Percentiles rank a stretch among this genome's conserved stretches.
Evolutionary conservation across 92 coral and sea anemone species (phyloP).

Genomic region (Heteractis magnifica): DNA sequence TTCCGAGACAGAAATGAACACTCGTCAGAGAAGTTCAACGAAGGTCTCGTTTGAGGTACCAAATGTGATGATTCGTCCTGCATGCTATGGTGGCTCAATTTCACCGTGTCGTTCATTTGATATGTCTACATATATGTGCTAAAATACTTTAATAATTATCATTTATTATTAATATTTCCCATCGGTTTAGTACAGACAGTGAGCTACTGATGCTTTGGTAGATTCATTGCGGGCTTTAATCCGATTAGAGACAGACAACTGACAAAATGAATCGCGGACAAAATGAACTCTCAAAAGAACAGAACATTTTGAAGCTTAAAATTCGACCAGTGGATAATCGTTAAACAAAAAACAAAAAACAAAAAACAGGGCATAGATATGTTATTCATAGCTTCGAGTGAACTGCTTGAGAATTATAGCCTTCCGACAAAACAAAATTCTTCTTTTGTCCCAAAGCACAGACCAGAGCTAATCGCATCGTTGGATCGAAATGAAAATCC

Average conservation of each 20-base stretch:
- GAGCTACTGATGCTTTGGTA: background rate
- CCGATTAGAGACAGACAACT: background rate
- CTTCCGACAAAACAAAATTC: background rate
- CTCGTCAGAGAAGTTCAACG: background rate
- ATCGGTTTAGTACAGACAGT: background rate
- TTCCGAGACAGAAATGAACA: background rate
- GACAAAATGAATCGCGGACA: background rate
- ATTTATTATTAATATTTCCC: background rate
- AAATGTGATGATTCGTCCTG: background rate
- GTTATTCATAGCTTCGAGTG: background rate
- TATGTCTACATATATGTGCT: background rate
- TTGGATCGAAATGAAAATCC: background rate
- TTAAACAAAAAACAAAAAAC: background rate
- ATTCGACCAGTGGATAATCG: background rate
- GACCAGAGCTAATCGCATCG: background rate
- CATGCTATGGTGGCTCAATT: background rate
- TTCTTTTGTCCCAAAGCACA: background rate
- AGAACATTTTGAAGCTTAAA: background rate
- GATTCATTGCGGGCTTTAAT: background rate
- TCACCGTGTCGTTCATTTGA: background rate
- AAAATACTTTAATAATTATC: background rate
- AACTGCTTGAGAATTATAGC: background rate
- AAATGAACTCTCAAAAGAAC: background rate
- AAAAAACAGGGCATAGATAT: background rate
- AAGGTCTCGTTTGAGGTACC: background rate